Base-by-base conservation (phyloP, 2,888 invertebrate genomes). In the Hydraecia micacea region DNA sequence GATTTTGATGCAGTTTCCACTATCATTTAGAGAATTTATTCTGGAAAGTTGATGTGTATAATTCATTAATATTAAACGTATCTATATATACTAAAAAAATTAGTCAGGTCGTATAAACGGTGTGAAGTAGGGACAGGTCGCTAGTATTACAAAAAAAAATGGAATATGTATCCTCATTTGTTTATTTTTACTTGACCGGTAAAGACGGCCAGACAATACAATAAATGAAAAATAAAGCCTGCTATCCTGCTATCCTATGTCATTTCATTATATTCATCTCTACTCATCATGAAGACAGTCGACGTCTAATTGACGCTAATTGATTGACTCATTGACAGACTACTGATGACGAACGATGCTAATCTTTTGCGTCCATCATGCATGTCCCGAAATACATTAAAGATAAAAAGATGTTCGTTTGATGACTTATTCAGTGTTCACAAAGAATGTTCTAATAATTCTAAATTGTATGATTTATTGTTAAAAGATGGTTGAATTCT, bases 301-400 rank as follows among this genome's bases (percentile, higher is more conserved):
- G 60, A 75, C 70, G n/a, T 81, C 46, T 60, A 72, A 77, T 81
- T 74, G 73, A 86, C 69, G 69, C 66, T 77, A 83, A 75, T 75
- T 83, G 79, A 77, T 77, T 78, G 74, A 68, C 70, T 52, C 58
- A 73, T 73, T 62, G 73, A 75, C 80, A 73, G 69, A 36, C 49
- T 69, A 62, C 68, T 62, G 75, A 83, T 62, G 80, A 73, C 58
- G 49, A 72, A 63, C 32, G 58, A 72, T 73, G 79, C 55, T 36
- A 67, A 71, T 77, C 66, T 77, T 75, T 74, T 68, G 62, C 65
- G 62, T 66, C 55, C 32, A 79, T 70, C 58, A 71, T 52, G 13
- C 18, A 28, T 52, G 73, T 67, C 46, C 9, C 25, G n/a, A n/a
- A 58, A 63, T 25, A 77, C 49, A 55, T n/a, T n/a, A n/a, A n/a